Base-by-base conservation (phyloP, 2,797 vertebrate genomes). In the Acanthornis magna region DNA sequence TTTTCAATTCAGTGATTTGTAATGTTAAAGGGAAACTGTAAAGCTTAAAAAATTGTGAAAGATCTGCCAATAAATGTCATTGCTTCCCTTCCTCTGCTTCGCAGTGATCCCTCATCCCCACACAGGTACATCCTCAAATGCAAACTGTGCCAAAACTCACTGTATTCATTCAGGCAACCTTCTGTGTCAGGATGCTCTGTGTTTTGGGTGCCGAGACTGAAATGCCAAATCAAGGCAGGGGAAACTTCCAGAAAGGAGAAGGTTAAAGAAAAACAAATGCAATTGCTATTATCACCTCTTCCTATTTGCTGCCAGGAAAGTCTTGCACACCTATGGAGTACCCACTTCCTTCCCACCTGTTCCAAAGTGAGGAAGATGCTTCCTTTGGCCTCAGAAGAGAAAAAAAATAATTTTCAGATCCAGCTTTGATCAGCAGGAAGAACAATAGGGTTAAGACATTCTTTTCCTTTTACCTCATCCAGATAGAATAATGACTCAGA, bases 111-210 rank as follows among this genome's bases (percentile, higher is more conserved):
- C 27, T 57, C 21, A 30, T n/a, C 8, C 42, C 34, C 15, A 20
- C 9, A 29, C 22, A 61, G 47, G 20, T 14, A 19, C 2, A 5
- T 4, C 4, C 23, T 62, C 30, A 38, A 73, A 16, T 11, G n/a
- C 42, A 75, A 74, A 54, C 48, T 26, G 3, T 36, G 29, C 32
- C 65, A 71, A 82, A 88, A 6, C 3, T 17, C n/a, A 17, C 29
- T 1, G 4, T 6, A 36, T 5, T 55, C 4, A 0, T 48, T 77
- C 29, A 36, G 50, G 34, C 8, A 45, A 30, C 4, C 4, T 23
- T 61, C 36, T 36, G 7, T 18, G 25, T 51, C 10, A 13, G n/a
- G 18, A 54, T 25, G 21, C 16, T 62, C 25, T 57, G 10, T 0
- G 0, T 43, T 88, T 77, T 27, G 26, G 27, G 4, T 19, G 8